phyloP scores from a whole-genome alignment of 2,888 invertebrate genomes.

The Bibio marci region DNA sequence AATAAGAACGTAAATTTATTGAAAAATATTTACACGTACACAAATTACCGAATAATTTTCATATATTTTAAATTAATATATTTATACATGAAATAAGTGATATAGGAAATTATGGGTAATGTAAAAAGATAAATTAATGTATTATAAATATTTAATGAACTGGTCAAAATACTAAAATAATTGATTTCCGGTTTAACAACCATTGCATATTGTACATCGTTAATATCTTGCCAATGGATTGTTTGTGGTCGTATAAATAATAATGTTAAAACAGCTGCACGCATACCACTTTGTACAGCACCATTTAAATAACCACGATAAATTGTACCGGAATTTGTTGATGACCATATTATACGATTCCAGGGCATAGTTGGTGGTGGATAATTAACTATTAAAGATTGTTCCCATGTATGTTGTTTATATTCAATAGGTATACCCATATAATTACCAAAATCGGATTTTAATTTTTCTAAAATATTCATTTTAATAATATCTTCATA shows the following conservation, averaged over 20 bases:
- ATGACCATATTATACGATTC: slow-evolving; percentile 24
- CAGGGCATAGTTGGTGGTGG: slow-evolving; percentile 20
- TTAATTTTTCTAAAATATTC: slow-evolving; percentile 14
- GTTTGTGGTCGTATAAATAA: slow-evolving; percentile 22
- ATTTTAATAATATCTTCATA: no score
- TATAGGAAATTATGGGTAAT: slow-evolving; percentile 3
- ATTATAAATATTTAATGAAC: slow-evolving; percentile 24
- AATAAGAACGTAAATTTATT: no score
- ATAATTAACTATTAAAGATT: slow-evolving; percentile 11
- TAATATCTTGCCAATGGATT: slow-evolving; percentile 21
- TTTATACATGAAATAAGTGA: no score
- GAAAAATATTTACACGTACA: no score
- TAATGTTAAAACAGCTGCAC: slow-evolving; percentile 21
- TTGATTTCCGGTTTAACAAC: slow-evolving; percentile 7
- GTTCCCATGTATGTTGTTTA: slow-evolving; percentile 14
- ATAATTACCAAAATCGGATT: slow-evolving; percentile 4
- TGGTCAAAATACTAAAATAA: slow-evolving; percentile 12
- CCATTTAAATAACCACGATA: slow-evolving; percentile 24
- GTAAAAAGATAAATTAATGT: slow-evolving; percentile 15
- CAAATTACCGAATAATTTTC: no score
- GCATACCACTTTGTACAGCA: slow-evolving; percentile 24
- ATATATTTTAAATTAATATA: no score
- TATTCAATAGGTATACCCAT: slow-evolving; percentile 18
- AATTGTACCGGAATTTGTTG: slow-evolving; percentile 17
- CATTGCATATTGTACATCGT: slow-evolving; percentile 16